Evolutionary conservation across 2,888 invertebrate genomes (phyloP), one percentile per base, ranked within the genome.

Genomic region (Aelia acuminata): DNA sequence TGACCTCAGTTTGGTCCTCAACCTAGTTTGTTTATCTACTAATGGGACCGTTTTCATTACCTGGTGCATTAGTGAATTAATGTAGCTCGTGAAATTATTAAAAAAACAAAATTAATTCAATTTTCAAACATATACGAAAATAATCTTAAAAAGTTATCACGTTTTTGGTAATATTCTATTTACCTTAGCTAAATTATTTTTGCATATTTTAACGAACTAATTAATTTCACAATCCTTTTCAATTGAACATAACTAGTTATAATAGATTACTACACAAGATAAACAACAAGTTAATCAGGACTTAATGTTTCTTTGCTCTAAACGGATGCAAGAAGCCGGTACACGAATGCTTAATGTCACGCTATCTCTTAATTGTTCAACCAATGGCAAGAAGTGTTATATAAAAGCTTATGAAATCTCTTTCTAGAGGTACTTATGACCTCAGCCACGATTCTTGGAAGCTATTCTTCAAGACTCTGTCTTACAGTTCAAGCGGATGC

Each of bases 21-120:
- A 85, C 85, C 85, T 85, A 85, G 85, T 85, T 85, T 53, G 53
- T 15, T 85, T 85, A 53, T 85, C 84, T 80, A 47, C 80, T 80
- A 80, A 80, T 80, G 39, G 80, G 43, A 39, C 43, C 43, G 80
- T 80, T 80, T 80, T 80, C 43, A 80, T 11, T n/a, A 80, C 3
- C 43, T 10, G 13, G 5, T 80, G n/a, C 80, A 80, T 80, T 43
- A 43, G n/a, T 1, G 10, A 75, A 39, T 80, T 43, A 10, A 43
- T 39, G 80, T 47, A 47, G n/a, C n/a, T n/a, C n/a, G n/a, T 80
- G 80, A 47, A 43, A 43, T 3, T 18, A 18, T 70, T 35, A 5
- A 31, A 3, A 35, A 35, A 26, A 70, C 20, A 1, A 35, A 20
- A 70, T 70, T 70, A 70, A 70, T 70, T 35, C 18, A 70, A 2